Evolutionary conservation across 2,888 invertebrate genomes (phyloP), one percentile per base, ranked within the genome.

Genomic region (Campoplex nolae): DNA sequence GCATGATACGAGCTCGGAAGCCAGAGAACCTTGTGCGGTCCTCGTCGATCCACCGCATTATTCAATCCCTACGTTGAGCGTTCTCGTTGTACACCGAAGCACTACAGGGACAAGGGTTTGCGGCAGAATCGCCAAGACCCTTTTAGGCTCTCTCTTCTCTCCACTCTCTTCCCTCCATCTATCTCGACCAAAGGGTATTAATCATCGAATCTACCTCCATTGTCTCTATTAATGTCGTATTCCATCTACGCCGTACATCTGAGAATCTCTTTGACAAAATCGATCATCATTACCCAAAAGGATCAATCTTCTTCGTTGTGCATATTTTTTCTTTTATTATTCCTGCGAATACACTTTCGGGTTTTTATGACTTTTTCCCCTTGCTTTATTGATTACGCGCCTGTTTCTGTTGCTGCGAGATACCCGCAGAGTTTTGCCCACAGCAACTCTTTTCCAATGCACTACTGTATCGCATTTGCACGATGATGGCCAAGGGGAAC

Each of bases 61-160:
- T 83, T 86, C 83, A 86, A 83, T 80, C 83, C 80, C 70, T 62
- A n/a, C 83, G 83, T 86, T 75, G 68, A 86, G 54, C 75, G 78
- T 77, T 71, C 62, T 56, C 70, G 54, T 62, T 86, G 3, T 9
- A 71, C 54, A 38, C 23, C 45, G 38, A 54, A 79, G 81, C 32
- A 38, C 18, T 48, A 48, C n/a, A 73, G 58, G 68, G 42, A 45
- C 65, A 38, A 65, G 79, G 35, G 48, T 62, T 65, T 74, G 75
- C 75, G 56, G 68, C 62, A 54, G 62, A 56, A 38, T 62, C 62
- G 16, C 62, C 28, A 42, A 48, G 45, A 54, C 54, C 74, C 74
- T 74, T 73, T 74, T 48, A 73, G 18, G 6, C 76, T 42, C 9
- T 18, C 42, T 68, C 51, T 23, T 0, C 23, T 23, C 42, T 9